Percentiles rank a stretch among this genome's conserved stretches.
These are phyloP conservation scores for Cuculus canorus DNA, from an alignment of 2,797 vertebrate genomes.

Conservation along the genomic window DNA sequence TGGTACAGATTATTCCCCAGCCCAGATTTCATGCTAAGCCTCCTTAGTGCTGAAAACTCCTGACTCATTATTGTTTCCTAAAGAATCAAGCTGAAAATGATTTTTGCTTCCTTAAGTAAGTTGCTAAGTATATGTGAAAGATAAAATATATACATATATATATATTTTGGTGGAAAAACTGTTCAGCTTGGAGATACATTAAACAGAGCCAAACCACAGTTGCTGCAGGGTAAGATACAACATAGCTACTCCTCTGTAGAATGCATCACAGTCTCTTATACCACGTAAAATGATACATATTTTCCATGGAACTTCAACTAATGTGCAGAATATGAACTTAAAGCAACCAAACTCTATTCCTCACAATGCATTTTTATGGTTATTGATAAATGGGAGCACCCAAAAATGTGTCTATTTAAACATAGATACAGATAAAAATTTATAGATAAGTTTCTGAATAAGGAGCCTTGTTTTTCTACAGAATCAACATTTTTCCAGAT, in stretches of 20 bases:
- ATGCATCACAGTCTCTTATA: not conserved
- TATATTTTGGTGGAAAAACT: not conserved
- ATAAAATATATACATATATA: not conserved
- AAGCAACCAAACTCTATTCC: not conserved
- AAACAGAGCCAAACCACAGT: not conserved
- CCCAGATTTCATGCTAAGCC: not conserved
- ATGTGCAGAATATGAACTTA: not conserved
- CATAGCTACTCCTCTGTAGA: not conserved
- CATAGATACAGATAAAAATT: not conserved
- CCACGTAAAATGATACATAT: not conserved
- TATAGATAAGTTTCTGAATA: not conserved
- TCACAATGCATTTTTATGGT: not conserved
- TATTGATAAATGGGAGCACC: not conserved
- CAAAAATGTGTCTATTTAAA: not conserved
- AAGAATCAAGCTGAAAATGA: not conserved
- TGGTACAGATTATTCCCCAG: not conserved
- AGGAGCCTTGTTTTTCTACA: not conserved
- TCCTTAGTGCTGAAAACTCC: not conserved
- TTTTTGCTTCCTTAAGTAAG: not conserved
- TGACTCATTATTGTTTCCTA: not conserved
- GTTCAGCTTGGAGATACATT: not conserved
- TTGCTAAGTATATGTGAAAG: not conserved
- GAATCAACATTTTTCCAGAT: not conserved
- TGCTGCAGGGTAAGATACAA: not conserved
- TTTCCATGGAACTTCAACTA: not conserved